Conservation (phyloP, 2,797 vertebrate genomes). For the Hydrophis major region DNA sequence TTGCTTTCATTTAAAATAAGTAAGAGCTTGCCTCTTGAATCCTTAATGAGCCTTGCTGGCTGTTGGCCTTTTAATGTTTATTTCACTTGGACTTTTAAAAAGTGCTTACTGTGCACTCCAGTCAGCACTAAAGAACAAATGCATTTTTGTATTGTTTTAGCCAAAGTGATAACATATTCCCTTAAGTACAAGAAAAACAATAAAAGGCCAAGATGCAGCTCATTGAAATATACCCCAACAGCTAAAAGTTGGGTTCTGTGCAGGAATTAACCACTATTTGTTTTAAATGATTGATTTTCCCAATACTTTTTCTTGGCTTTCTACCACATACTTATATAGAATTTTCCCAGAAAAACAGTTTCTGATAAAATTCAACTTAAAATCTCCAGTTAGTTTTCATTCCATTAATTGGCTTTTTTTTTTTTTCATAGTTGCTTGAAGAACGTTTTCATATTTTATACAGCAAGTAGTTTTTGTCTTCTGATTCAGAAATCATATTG, state of each 20-base stretch:
- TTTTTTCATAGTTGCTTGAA: neutral
- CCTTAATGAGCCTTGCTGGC: constrained; percentile 16
- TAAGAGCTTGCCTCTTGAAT: constrained; percentile 2
- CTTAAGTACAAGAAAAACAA: constrained; percentile 15
- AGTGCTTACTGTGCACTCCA: constrained; percentile 4
- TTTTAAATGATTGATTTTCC: neutral
- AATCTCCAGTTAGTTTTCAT: neutral
- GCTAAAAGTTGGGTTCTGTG: neutral
- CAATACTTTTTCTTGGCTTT: neutral
- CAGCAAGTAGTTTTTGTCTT: neutral
- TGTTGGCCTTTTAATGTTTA: constrained; percentile 25
- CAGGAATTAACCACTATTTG: neutral
- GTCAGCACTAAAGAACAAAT: constrained; percentile 13
- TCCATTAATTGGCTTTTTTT: neutral
- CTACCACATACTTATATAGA: neutral
- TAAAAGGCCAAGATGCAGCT: neutral
- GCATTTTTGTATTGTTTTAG: constrained; percentile 12
- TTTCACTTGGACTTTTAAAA: constrained; percentile 4
- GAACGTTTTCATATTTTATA: neutral
- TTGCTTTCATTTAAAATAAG: constrained; percentile 1
- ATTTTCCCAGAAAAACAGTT: neutral
- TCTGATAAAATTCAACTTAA: neutral
- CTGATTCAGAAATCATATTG: neutral
- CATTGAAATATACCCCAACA: neutral
- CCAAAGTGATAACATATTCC: constrained; percentile 17